A percentile compares a stretch with the other conserved stretches of the same genome.
phyloP scores from a whole-genome alignment of 2,113 vertebrate genomes.

The Alexandromys fortis region DNA sequence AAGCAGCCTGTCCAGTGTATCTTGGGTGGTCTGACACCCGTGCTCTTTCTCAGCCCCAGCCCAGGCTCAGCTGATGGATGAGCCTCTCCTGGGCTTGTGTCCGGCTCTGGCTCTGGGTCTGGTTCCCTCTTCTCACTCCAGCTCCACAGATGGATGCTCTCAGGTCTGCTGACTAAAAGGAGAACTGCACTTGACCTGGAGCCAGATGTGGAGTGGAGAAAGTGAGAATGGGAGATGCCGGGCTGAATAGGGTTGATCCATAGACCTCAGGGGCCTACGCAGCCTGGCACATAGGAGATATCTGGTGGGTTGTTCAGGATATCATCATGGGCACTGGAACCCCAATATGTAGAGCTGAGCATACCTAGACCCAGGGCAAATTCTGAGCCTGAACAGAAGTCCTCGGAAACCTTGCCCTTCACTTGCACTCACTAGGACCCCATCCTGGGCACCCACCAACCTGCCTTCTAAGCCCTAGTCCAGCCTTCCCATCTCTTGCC shows the following conservation, averaged over 20 bases:
- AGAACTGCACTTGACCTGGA: conserved; percentile 63
- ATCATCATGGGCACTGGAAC: not conserved
- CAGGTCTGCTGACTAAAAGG: conserved; percentile 36
- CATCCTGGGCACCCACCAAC: not conserved
- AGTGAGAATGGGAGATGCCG: not conserved
- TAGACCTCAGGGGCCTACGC: not conserved
- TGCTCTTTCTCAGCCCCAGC: conserved; percentile 50
- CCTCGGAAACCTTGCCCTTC: not conserved
- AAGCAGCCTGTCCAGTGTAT: not conserved
- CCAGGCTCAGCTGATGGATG: conserved; percentile 54
- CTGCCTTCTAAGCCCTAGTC: not conserved
- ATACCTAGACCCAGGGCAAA: not conserved
- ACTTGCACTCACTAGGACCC: not conserved
- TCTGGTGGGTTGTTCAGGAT: not conserved
- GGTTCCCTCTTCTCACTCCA: not conserved
- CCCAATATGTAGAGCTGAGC: not conserved
- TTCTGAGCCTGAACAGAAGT: not conserved
- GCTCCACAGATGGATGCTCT: conserved; percentile 62
- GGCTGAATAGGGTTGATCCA: not conserved
- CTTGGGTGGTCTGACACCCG: conserved; percentile 64
- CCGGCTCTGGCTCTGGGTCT: not conserved
- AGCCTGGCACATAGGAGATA: not conserved
- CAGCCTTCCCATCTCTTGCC: not conserved
- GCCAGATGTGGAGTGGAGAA: conserved; percentile 51
- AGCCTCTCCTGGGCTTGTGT: conserved; percentile 8